Evolutionary conservation across 2,888 invertebrate genomes (phyloP).

Genomic region (Caenorhabditis auriculariae): DNA sequence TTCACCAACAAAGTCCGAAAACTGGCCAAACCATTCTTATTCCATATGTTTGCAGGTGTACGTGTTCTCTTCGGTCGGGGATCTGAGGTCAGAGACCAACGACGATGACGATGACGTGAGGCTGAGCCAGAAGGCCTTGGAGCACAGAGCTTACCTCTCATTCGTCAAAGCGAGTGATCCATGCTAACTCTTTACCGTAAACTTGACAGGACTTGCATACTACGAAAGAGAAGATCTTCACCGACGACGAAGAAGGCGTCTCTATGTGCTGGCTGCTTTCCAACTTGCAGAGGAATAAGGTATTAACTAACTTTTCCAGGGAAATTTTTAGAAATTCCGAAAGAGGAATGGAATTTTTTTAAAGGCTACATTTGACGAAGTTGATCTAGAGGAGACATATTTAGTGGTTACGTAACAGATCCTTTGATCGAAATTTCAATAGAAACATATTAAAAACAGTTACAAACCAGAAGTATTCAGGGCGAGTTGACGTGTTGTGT

Average conservation of each 20-base stretch:
- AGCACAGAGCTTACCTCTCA: conserved; percentile 51
- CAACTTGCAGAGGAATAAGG: conserved; percentile 51
- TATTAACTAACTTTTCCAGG: too few relatives aligned
- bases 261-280: conserved; percentile 54
- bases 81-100: conserved; percentile 20
- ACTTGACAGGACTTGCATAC: conserved; percentile 39
- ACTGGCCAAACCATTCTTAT: too few relatives aligned
- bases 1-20: conserved; percentile 57
- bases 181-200: not conserved
- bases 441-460: not conserved
- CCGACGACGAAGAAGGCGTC: conserved; percentile 58
- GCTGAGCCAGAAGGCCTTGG: conserved; percentile 39
- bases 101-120: conserved; percentile 18
- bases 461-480: conserved; percentile 11
- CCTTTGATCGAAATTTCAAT: not conserved
- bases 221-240: conserved; percentile 37
- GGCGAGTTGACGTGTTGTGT: conserved; percentile 38
- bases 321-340: too few relatives aligned
- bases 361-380: too few relatives aligned
- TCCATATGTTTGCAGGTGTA: conserved; percentile 39
- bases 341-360: too few relatives aligned
- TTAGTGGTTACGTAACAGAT: too few relatives aligned
- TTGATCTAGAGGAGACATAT: too few relatives aligned
- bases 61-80: conserved; percentile 53
- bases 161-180: conserved; percentile 29